Conservation (phyloP, 2,113 vertebrate species). For the Arenaria interpres region DNA sequence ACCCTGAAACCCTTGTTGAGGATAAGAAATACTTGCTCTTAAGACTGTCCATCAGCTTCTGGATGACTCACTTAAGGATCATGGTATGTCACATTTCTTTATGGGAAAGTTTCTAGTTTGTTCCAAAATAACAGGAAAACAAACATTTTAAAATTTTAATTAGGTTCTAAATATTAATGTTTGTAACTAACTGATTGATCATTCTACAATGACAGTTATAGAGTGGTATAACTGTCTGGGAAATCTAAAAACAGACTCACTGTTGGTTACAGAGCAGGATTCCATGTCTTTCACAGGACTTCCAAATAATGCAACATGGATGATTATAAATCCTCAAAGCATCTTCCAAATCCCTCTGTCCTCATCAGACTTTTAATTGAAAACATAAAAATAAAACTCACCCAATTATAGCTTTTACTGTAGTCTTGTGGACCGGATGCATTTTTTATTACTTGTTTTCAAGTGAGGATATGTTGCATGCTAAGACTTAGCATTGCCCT, state of each 20-base stretch:
- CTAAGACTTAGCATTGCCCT: neutral
- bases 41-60: neutral
- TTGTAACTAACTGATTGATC: neutral
- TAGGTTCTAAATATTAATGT: constrained; percentile 27
- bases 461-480: neutral
- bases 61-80: constrained; percentile 23
- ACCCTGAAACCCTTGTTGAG: neutral
- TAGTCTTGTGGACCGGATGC: neutral
- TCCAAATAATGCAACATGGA: neutral
- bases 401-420: constrained; percentile 4
- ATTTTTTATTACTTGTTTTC: neutral
- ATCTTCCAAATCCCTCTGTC: neutral
- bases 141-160: constrained; percentile 39
- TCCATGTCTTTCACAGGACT: neutral
- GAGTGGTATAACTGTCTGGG: neutral
- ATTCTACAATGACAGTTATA: constrained; percentile 21
- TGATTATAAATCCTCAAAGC: constrained; percentile 27
- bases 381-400: neutral
- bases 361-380: constrained; percentile 12
- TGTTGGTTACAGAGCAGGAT: neutral
- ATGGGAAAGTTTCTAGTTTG: constrained; percentile 32
- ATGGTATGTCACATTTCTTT: neutral
- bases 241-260: constrained; percentile 1
- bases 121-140: constrained; percentile 1
- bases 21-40: neutral